These are phyloP conservation scores for Digitonthophagus gazella DNA, from an alignment of 2,888 invertebrate species.

Conservation along the genomic window DNA sequence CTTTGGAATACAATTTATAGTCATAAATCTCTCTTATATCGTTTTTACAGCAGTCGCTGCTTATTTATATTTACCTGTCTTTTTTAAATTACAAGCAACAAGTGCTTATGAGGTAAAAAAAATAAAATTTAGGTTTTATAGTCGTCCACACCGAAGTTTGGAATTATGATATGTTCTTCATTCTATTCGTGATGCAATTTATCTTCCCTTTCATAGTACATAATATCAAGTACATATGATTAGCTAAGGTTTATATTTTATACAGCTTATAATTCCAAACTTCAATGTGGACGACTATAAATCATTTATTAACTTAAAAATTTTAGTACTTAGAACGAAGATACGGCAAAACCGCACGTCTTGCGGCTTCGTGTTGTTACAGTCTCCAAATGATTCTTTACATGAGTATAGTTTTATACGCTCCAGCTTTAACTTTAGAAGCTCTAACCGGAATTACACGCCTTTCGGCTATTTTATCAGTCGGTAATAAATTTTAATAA, in stretches of 20 bases:
- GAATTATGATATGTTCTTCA: too few relatives aligned
- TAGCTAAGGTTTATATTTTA: too few relatives aligned
- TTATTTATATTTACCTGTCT: conserved; percentile 79
- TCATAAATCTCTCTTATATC: conserved; percentile 74
- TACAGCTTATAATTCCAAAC: too few relatives aligned
- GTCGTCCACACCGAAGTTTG: neutral
- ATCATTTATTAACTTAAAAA: conserved; percentile 25
- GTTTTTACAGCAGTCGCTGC: conserved; percentile 76
- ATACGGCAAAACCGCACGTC: conserved; percentile 74
- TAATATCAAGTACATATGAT: neutral
- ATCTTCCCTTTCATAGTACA: neutral
- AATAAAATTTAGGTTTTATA: too few relatives aligned
- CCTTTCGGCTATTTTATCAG: conserved; percentile 69
- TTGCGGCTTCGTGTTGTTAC: conserved; percentile 80
- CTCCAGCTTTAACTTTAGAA: conserved; percentile 87
- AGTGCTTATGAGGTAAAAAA: conserved; percentile 77
- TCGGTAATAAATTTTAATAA: conserved; percentile 48
- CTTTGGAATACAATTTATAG: conserved; percentile 76
- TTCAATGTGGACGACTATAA: too few relatives aligned
- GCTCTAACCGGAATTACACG: conserved; percentile 79
- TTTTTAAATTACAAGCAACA: conserved; percentile 78
- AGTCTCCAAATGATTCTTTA: conserved; percentile 87
- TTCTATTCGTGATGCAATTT: too few relatives aligned
- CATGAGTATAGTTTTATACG: conserved; percentile 90
- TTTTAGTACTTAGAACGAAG: conserved; percentile 82